Evolutionary conservation across 2,888 invertebrate genomes (phyloP), one percentile per base, ranked within the genome.

Genomic region (Argyra leucocephala): DNA sequence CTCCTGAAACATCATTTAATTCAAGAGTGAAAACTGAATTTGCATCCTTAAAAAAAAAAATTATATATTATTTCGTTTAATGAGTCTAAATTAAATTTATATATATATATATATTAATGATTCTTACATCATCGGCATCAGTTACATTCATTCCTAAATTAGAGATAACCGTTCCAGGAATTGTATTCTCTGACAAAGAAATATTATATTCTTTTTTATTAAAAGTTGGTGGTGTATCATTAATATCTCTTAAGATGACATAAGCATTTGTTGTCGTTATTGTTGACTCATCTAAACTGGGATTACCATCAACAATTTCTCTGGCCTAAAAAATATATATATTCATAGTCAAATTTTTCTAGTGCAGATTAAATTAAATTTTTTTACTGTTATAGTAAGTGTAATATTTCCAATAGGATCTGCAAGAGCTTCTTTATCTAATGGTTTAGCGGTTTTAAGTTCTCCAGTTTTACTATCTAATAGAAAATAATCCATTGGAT

Each of bases 141-240:
- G 85, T 86, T 66, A 94, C 93, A 62, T 86, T 86, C 89, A 94
- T 93, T 71, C 92, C 89, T 69, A 94, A 77, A 48, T 48, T 48
- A 0, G 92, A 91, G 37, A 95, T 79, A 0, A 91, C 89, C 0
- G 93, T 90, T 12, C 91, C 93, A 37, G 87, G 82, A 0, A 89
- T 86, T 12, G 92, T 85, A 72, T 92, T 92, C 79, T 95, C 94
- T 0, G 90, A 87, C 68, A 94, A 85, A 68, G 88, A 86, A 18
- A 91, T 88, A 70, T 83, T 84, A 79, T 92, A 93, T 76, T 93
- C 93, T 61, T 88, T 83, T 61, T 85, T 83, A 80, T 91, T 91
- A 79, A 94, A 94, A 61, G 84, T 82, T 0, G 94, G 94, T 0
- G 92, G 89, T 70, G 92, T 92, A 75, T 94, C 94, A 77, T 94